Evolutionary conservation across 2,797 vertebrate genomes (phyloP), one percentile per base, ranked within the genome.

Genomic region (Artibeus lituratus): DNA sequence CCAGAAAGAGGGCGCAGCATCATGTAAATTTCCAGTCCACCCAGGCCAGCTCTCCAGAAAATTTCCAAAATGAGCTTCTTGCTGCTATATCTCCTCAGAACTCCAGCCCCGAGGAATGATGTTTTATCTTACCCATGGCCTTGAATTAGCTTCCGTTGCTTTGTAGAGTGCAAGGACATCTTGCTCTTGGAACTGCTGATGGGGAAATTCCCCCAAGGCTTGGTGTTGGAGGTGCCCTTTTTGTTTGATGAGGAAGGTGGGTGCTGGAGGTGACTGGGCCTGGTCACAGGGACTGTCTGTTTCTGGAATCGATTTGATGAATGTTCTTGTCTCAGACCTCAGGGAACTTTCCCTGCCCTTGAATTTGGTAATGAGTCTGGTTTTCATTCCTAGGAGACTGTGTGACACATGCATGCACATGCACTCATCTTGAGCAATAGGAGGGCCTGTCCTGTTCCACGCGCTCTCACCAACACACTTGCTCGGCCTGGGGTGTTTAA

Each of bases 231-330:
- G 78, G 53, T 80, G 11, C 55, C 83, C 37, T 70, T 47, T 92
- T 57, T 82, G 18, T 76, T 29, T 91, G 49, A 76, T 53, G 51
- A 53, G 42, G 62, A 49, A 82, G 29, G 42, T 91, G 4, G 5
- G 1, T 82, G 86, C 44, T 73, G 18, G 72, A 84, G 90, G 69
- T 85, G 47, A 21, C 7, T 35, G 39, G 21, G 35, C 44, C n/a
- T 47, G 29, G 77, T 91, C 59, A 24, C 19, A 24, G 88, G 67
- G n/a, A 78, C 57, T 9, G 7, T 94, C 57, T 83, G 5, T 49
- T 87, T 87, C 14, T 62, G 74, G 51, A 26, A 73, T 89, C 51
- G 86, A 59, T 90, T 85, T 90, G 77, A 92, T 85, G 77, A 94
- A 87, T 85, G 44, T 35, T 94, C 73, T 78, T 55, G 81, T 82